These are phyloP conservation scores for Babylonia areolata DNA, from an alignment of 1,140 invertebrate species.

Conservation along the genomic window DNA sequence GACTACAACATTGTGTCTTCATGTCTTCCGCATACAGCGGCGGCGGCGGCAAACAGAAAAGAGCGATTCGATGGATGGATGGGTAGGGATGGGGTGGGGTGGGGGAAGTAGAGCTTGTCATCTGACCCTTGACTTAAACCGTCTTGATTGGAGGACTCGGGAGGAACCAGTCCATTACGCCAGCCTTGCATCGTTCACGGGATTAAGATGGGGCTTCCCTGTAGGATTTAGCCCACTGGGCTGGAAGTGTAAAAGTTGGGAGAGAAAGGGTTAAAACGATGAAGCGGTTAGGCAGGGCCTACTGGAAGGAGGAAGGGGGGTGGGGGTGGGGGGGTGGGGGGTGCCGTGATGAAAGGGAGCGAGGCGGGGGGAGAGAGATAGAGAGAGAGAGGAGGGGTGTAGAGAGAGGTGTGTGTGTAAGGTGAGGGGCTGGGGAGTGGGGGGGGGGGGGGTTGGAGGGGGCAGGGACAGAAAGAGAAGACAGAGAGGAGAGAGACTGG, in stretches of 20 bases:
- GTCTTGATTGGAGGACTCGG: background rate
- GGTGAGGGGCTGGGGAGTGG: no score
- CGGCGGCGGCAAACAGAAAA: no score
- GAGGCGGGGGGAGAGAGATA: no score
- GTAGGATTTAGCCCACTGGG: background rate
- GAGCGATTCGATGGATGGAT: background rate
- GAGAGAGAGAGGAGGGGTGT: no score
- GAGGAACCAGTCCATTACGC: background rate
- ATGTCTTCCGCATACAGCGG: background rate
- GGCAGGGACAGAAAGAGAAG: no score
- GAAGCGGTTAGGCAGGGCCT: background rate
- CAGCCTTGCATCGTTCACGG: background rate
- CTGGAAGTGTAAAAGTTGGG: background rate
- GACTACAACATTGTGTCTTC: background rate
- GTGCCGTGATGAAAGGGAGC: no score
- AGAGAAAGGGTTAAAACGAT: slow-evolving; percentile 5
- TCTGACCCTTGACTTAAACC: background rate
- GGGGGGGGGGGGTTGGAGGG: no score
- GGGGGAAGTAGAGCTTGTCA: background rate
- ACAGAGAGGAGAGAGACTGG: no score
- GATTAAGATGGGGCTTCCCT: background rate
- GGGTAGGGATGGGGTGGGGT: background rate
- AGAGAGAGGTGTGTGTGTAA: no score
- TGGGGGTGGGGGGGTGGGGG: background rate
- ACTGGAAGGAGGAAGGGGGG: background rate